A percentile compares a stretch with the other conserved stretches of the same genome.
These are phyloP conservation scores for Mesorhabditis spiculigera DNA, from an alignment of 2,888 invertebrate genomes.

Conservation along the genomic window DNA sequence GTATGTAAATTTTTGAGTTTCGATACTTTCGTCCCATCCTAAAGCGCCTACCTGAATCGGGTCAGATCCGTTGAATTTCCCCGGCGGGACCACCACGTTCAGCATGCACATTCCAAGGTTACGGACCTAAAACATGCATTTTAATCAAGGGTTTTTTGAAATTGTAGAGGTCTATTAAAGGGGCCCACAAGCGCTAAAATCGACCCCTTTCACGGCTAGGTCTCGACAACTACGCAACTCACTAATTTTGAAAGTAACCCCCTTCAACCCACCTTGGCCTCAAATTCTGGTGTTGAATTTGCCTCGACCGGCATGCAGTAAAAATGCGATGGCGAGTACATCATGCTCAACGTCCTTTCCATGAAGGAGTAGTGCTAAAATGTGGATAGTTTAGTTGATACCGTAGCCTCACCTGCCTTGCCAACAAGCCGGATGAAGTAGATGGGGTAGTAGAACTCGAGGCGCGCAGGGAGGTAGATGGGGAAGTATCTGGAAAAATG, in stretches of 20 bases:
- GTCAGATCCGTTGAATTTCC: constrained; percentile 23
- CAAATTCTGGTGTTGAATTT: constrained; percentile 19
- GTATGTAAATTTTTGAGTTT: too few species aligned
- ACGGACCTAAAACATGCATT: constrained; percentile 21
- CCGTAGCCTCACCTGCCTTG: constrained; percentile 10
- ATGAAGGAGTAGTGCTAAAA: constrained; percentile 29
- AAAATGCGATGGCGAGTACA: constrained; percentile 32
- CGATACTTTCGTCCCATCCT: too few species aligned
- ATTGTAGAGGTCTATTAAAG: neutral
- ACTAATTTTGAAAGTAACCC: constrained; percentile 1
- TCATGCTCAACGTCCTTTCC: constrained; percentile 31
- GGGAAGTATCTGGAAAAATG: constrained; percentile 27
- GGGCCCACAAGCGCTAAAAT: neutral
- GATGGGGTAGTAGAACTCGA: constrained; percentile 30
- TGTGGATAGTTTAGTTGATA: neutral
- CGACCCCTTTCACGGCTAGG: neutral
- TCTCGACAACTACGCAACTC: neutral
- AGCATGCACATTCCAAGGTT: constrained; percentile 26
- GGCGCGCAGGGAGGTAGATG: constrained; percentile 25
- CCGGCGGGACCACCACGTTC: constrained; percentile 25
- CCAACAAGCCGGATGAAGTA: constrained; percentile 30
- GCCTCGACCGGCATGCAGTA: constrained; percentile 27
- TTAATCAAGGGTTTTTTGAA: neutral
- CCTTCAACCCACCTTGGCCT: constrained; percentile 16
- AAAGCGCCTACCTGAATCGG: neutral